Evolutionary conservation across 1,140 invertebrate species (phyloP), one percentile per base, ranked within the genome.

Genomic region (Ceratosolen fusciceps): DNA sequence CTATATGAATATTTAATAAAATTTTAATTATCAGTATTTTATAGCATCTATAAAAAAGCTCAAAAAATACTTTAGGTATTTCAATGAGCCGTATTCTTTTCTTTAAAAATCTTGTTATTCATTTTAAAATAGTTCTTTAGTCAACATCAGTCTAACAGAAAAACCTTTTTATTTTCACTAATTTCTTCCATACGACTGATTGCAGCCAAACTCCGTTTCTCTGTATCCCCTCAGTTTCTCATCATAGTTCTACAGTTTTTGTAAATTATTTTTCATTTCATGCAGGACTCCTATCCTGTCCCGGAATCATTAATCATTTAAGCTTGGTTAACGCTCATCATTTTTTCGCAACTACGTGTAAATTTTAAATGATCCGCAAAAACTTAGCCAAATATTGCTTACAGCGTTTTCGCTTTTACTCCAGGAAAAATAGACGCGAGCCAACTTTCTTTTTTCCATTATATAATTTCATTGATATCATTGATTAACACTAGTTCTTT

Each of bases 291-390:
- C 9, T 37, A 65, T 65, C 9, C 5, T 37, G 1, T 39, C 47
- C 21, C 21, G 5, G 26, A 34, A 77, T 73, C 79, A 82, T 82
- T 79, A 80, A 82, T 82, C 81, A 82, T 78, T 80, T 77, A 26
- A 21, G 47, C 58, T 65, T 31, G 26, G 24, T 2, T 26, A 12
- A 34, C n/a, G 16, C 67, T 76, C 74, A 65, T 74, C 49, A 58
- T n/a, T 60, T 75, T 54, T 52, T 16, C 16, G 43, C 31, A 52
- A 34, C 24, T 47, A 24, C 21, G 8, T 3, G 43, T 68, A 26
- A 21, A 76, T 54, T 76, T 76, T 76, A 68, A 68, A 37, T 2
- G 47, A 12, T 8, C 24, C 16, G 26, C 56, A 31, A 65, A 21
- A 65, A 43, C 26, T 60, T 12, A n/a, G 37, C 54, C 65, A 75